These are phyloP conservation scores for Eumeta japonica DNA, from an alignment of 1,140 invertebrate genomes.

Conservation along the genomic window DNA sequence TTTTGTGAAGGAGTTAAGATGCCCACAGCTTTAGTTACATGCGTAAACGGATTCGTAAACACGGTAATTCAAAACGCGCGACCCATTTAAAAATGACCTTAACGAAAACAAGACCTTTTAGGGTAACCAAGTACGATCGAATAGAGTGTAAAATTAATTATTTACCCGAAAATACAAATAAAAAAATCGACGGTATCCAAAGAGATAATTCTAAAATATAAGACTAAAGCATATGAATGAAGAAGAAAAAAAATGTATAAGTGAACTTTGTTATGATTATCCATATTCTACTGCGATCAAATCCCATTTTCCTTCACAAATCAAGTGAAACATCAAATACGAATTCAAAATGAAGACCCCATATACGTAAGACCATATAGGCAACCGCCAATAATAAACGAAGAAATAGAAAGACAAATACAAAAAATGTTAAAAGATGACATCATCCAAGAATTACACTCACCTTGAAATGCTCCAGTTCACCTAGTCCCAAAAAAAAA, in stretches of 20 bases:
- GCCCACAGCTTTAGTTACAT: constrained; percentile 13
- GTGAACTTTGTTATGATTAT: constrained; percentile 14
- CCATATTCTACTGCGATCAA: constrained; percentile 18
- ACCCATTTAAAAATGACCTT: constrained; percentile 10
- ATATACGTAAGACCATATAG: constrained; percentile 18
- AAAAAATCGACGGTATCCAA: background rate
- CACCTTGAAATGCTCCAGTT: constrained; percentile 18
- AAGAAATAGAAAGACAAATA: constrained; percentile 20
- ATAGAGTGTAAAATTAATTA: background rate
- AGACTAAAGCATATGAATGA: too few species aligned
- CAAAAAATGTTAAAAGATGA: constrained; percentile 15
- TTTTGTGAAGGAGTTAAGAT: constrained; percentile 14
- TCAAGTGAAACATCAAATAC: constrained; percentile 18
- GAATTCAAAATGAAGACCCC: constrained; percentile 16
- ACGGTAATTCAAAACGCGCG: constrained; percentile 15
- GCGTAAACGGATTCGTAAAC: constrained; percentile 10
- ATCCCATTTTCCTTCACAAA: constrained; percentile 22
- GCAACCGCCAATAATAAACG: constrained; percentile 14
- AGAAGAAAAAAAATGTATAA: constrained; percentile 14
- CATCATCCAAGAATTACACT: constrained; percentile 17
- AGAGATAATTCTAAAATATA: constrained; percentile 1
- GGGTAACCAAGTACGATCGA: background rate
- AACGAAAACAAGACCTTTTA: constrained; percentile 9
- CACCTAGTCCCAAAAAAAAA: constrained; percentile 26
- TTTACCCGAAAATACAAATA: too few species aligned